Evolutionary conservation across 2,113 vertebrate species (phyloP), one percentile per base, ranked within the genome.

Genomic region (Nasalis larvatus): DNA sequence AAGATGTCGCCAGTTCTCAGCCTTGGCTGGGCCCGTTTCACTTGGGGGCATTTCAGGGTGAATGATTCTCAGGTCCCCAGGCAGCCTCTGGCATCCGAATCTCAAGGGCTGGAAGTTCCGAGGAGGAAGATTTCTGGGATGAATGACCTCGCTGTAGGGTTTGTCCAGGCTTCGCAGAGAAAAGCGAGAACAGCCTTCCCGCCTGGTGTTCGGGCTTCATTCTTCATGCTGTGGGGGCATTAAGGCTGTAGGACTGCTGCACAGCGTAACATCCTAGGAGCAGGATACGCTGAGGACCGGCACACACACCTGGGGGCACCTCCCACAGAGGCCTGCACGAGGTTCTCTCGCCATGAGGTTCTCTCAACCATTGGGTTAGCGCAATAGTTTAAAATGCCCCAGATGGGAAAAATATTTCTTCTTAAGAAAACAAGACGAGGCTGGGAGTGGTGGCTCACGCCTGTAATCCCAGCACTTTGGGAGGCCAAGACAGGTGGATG

Each of bases 341-440:
- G 25, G 7, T 1, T 47, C 12, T 8, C 37, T 0, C 0, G 0
- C 21, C 12, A 8, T 0, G 58, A 68, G 49, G 42, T 49, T 4
- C 47, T 49, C 13, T 49, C 47, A 49, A 49, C 13, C 47, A 14
- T 1, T 49, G 47, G 47, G 47, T 23, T 1, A 3, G n/a, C 56
- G 32, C 0, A 0, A 30, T 17, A 7, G 27, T 30, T 47, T 21
- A 16, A 14, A 66, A 27, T 40, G 23, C n/a, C 40, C 30, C 4
- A 10, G 63, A 45, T 7, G 42, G 3, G 9, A 66, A n/a, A 7
- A 37, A 83, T 63, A 58, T 30, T 21, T 27, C 81, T 45, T 89
- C 21, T 45, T 25, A 60, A 76, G 76, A 63, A 77, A 76, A 54
- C 23, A 35, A 54, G 25, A 32, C 27, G 13, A 63, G 60, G 27